phyloP scores from a whole-genome alignment of 2,888 invertebrate genomes.

The Caenorhabditis sp. region DNA sequence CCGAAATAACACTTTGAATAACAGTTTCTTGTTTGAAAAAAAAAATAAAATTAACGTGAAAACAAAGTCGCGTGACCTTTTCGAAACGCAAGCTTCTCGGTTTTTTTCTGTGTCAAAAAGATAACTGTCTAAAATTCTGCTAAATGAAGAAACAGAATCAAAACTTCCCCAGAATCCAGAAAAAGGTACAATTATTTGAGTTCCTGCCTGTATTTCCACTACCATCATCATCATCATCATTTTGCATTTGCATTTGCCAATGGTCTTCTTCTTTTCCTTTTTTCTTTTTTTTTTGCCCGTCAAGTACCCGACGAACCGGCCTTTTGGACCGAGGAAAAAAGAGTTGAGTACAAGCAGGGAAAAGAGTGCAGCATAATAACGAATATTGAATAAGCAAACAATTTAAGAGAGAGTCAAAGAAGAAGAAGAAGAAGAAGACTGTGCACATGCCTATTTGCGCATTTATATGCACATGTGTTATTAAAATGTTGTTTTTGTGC shows the following conservation, averaged over 20 bases:
- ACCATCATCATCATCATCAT: neutral
- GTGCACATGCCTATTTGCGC: neutral
- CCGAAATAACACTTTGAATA: no score
- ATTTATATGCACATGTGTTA: neutral
- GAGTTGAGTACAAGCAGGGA: neutral
- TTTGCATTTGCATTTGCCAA: no score
- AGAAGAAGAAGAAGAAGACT: neutral
- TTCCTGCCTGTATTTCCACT: neutral
- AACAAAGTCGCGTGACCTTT: no score
- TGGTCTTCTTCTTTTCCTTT: neutral
- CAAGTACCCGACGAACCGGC: slow-evolving; percentile 1
- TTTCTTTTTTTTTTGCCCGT: neutral
- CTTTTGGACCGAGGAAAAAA: neutral
- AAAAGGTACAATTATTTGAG: neutral
- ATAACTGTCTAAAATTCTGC: no score
- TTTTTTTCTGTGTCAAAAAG: no score
- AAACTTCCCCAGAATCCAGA: no score
- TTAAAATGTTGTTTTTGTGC: slow-evolving; percentile 1
- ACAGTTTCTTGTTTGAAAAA: no score
- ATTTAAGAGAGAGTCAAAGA: neutral
- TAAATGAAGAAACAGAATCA: no score
- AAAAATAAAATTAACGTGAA: no score
- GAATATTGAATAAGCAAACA: neutral
- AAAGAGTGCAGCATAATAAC: neutral
- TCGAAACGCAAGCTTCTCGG: no score